Percentiles rank a stretch among this genome's conserved stretches.
Conservation (phyloP, 2,797 vertebrate species). For the Uromys caudimaculatus region DNA sequence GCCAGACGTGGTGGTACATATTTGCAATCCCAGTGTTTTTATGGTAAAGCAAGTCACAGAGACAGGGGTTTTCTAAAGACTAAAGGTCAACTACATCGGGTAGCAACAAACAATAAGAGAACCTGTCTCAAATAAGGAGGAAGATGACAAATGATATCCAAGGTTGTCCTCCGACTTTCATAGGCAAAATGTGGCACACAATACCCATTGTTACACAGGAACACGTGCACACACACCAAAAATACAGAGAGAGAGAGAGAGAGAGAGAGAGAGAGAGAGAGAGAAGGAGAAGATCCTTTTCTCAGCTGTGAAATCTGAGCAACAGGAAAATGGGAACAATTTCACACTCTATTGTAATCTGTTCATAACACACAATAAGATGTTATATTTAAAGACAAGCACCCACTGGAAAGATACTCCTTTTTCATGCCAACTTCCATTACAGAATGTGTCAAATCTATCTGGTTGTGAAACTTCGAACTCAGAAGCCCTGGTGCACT, state of each 20-base stretch:
- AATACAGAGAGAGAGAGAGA: no score
- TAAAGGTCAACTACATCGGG: background rate
- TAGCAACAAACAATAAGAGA: background rate
- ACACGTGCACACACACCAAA: background rate
- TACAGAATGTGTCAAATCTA: conserved; percentile 76
- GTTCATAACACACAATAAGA: background rate
- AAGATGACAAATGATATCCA: background rate
- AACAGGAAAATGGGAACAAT: background rate
- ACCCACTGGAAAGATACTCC: background rate
- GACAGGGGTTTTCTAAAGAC: no score
- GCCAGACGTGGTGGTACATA: background rate
- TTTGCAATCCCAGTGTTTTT: background rate
- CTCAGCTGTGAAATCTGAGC: background rate
- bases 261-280: background rate
- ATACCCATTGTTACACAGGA: background rate
- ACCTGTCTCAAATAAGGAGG: background rate
- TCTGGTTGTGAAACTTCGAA: conserved; percentile 77
- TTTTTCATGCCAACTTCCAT: background rate
- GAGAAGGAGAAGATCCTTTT: no score
- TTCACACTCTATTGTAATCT: background rate
- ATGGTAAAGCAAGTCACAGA: background rate
- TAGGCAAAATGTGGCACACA: background rate
- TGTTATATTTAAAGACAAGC: background rate
- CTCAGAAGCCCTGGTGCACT: conserved; percentile 78
- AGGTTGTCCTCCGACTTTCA: background rate